Evolutionary conservation across 1,140 invertebrate genomes (phyloP), one percentile per base, ranked within the genome.

Genomic region (Nasonia vitripennis): DNA sequence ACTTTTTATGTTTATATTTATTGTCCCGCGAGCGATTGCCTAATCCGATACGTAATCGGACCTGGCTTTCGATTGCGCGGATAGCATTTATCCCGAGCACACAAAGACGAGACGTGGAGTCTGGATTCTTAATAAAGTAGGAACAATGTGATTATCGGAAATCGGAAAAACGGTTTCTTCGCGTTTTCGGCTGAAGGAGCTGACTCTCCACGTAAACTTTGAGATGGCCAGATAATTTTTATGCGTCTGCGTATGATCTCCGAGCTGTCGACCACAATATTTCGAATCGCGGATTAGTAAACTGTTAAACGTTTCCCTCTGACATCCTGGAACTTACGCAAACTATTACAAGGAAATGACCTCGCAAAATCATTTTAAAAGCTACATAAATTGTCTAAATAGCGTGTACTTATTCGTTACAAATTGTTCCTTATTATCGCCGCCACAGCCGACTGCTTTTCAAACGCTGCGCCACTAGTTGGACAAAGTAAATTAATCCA

Each of bases 341-440:
- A 62, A 62, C 55, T 20, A 20, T 62, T 62, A 62, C 55, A 62
- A 62, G 55, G 55, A 62, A 62, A 62, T 62, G 55, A 62, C 55
- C 55, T 62, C 55, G 55, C 55, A n/a, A 62, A 62, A n/a, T 62
- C 55, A n/a, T 17, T 62, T 62, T 62, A 62, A 62, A 62, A 62
- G 55, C 55, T 62, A n/a, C 20, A 62, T 62, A 62, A 62, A 62
- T 62, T 62, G 20, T 62, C 14, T 62, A 62, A 62, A 62, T n/a
- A 62, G 55, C 55, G 6, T n/a, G 55, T 62, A 62, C 55, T 62
- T 62, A 62, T 62, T 62, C 55, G 3, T 62, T 20, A 62, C 55
- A 62, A 62, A 62, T 62, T 62, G 55, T n/a, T 62, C 55, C 55
- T 62, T 62, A 62, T 62, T 62, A 62, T 62, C 55, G 55, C 55